phyloP scores from a whole-genome alignment of 2,888 invertebrate species.

The Eustalomyia histrio region DNA sequence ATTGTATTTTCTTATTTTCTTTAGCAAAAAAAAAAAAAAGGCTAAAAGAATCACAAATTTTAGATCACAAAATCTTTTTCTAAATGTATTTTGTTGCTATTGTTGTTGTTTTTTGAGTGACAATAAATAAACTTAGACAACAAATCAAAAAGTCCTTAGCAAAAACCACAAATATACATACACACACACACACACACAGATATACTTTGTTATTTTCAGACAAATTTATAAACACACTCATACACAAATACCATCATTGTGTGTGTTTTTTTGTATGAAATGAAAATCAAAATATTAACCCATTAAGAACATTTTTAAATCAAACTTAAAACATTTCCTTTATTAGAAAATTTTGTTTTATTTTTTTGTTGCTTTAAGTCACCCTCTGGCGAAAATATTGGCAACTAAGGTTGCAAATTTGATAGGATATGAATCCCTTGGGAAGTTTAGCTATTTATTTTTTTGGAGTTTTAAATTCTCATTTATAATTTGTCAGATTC shows the following conservation, averaged over 20 bases:
- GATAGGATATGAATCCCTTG: too few relatives aligned
- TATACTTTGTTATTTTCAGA: background rate
- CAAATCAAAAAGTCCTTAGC: slow-evolving; percentile 65
- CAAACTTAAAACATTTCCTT: too few relatives aligned
- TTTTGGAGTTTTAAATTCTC: too few relatives aligned
- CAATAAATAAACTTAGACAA: slow-evolving; percentile 65
- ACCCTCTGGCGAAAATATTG: too few relatives aligned
- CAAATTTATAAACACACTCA: slow-evolving; percentile 1
- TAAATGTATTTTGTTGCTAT: background rate
- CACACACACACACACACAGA: background rate
- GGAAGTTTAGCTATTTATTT: too few relatives aligned
- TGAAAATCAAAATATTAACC: slow-evolving; percentile 22
- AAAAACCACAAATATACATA: slow-evolving; percentile 56
- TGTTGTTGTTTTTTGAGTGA: slow-evolving; percentile 56
- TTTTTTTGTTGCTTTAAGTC: too few relatives aligned
- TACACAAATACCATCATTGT: slow-evolving; percentile 8
- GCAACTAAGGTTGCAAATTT: too few relatives aligned
- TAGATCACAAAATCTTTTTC: slow-evolving; percentile 37
- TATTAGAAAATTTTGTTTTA: too few relatives aligned
- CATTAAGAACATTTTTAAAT: too few relatives aligned
- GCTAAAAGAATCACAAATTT: slow-evolving; percentile 12
- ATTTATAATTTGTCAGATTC: too few relatives aligned
- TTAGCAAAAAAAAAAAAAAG: background rate
- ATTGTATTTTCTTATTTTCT: background rate
- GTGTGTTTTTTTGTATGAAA: background rate